phyloP scores from a whole-genome alignment of 92 coral and sea anemone species.

The Siderastrea radians region DNA sequence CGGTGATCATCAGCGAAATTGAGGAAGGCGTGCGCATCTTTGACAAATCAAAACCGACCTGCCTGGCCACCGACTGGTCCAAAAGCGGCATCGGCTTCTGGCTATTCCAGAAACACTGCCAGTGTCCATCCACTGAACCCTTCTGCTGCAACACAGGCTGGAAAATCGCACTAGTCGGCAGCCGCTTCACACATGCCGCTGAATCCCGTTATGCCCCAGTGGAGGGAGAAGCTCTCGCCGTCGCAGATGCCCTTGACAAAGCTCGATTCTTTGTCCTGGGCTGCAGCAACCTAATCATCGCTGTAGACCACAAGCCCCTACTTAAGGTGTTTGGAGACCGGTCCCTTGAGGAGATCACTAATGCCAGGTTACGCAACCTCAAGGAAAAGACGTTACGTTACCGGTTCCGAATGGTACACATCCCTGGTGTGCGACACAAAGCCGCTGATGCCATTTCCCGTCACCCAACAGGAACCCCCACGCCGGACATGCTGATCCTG shows the following conservation, averaged over 20 bases:
- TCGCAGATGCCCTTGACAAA: slow-evolving; percentile 69
- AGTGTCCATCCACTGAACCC: slow-evolving; percentile 47
- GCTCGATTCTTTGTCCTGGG: too few species aligned
- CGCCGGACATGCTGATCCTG: too few species aligned
- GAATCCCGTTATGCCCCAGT: slow-evolving; percentile 71
- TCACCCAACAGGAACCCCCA: too few species aligned
- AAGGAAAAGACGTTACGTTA: too few species aligned
- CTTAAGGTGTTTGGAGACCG: too few species aligned
- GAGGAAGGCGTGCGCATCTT: slow-evolving; percentile 50
- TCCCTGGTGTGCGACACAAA: too few species aligned
- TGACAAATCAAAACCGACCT: slow-evolving; percentile 72
- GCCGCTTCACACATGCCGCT: slow-evolving; percentile 76
- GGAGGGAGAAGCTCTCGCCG: slow-evolving; percentile 71
- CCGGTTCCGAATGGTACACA: too few species aligned
- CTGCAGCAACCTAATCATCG: too few species aligned
- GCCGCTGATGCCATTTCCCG: too few species aligned
- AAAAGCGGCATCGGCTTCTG: slow-evolving; percentile 61
- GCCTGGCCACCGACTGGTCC: slow-evolving; percentile 74
- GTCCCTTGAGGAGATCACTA: too few species aligned
- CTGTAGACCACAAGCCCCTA: too few species aligned
- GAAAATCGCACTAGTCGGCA: slow-evolving; percentile 74
- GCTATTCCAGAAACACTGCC: slow-evolving; percentile 72
- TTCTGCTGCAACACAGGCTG: slow-evolving; percentile 76
- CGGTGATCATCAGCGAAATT: slow-evolving; percentile 63
- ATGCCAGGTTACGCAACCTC: too few species aligned